Base-by-base conservation (phyloP, 2,888 invertebrate species). In the Hetaerina titia region DNA sequence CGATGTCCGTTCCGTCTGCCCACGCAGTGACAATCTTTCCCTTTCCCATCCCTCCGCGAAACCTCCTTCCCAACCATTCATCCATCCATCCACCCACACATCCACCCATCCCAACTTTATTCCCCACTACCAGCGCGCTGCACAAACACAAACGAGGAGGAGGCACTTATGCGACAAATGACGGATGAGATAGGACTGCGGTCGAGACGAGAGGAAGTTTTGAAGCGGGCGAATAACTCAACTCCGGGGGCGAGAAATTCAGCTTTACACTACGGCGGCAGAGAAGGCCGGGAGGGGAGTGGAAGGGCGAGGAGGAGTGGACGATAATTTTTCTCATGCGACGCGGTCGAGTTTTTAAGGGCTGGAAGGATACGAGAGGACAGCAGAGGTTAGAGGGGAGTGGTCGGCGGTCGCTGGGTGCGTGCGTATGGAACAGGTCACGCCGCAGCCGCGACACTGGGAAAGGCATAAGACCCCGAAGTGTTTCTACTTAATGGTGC, bases 101-200 rank as follows among this genome's bases (percentile, higher is more conserved):
- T 69, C 69, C 69, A 17, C 69, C 22, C n/a, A 69, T 9, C 22
- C n/a, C 69, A 69, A 22, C 19, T 69, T 17, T n/a, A 22, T 69
- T 69, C 9, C n/a, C 69, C 60, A 60, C 17, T 60, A 2, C 11
- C 60, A 15, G 60, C 60, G 60, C 13, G 17, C 60, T 60, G 60
- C 60, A 11, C 60, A 81, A 81, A 81, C 64, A 64, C 63, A 45
- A 17, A 45, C 63, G 64, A 90, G 64, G 64, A 31, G 58, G 90
- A 90, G 64, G 60, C 90, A 89, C 57, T 90, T 19, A 15, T 22
- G 25, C 90, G 64, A 92, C 69, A 74, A 92, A 74, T 92, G 92
- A 92, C 45, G 92, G 56, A 92, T 92, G 69, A 74, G 92, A 92
- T 92, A n/a, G 56, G 56, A 64, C 45, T 31, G 64, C 45, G 63